Evolutionary conservation across 2,888 invertebrate species (phyloP).

Genomic region (Erannis defoliaria): DNA sequence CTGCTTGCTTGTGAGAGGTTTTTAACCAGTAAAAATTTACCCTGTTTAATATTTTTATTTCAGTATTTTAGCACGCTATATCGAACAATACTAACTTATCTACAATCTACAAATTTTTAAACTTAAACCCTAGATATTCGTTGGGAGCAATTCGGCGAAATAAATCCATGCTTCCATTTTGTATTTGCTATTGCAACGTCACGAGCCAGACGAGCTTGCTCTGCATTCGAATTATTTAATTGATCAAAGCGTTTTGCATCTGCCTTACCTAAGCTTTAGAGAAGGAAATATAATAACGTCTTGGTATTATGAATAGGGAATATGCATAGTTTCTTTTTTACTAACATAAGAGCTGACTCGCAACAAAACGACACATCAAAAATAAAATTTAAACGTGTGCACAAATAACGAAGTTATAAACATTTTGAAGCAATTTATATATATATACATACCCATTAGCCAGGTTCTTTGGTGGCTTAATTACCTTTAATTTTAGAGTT

Average conservation of each 20-base stretch:
- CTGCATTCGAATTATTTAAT: conserved; percentile 63
- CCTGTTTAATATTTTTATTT: too few species aligned
- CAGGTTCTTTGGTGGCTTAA: too few species aligned
- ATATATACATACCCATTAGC: too few species aligned
- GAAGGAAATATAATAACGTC: conserved; percentile 39
- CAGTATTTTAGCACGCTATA: background rate
- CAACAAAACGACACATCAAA: too few species aligned
- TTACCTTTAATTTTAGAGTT: background rate
- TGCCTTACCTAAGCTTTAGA: conserved; percentile 31
- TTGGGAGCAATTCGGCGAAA: conserved; percentile 63
- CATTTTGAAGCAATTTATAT: too few species aligned
- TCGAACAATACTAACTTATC: too few species aligned
- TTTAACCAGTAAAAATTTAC: too few species aligned
- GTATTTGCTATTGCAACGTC: conserved; percentile 61
- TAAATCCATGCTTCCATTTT: conserved; percentile 66
- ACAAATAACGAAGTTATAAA: too few species aligned
- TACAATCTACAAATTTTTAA: background rate
- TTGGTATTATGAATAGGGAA: conserved; percentile 34
- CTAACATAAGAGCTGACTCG: too few species aligned
- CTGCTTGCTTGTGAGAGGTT: too few species aligned
- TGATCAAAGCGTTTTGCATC: conserved; percentile 54
- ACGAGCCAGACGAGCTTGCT: conserved; percentile 54
- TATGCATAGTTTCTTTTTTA: too few species aligned
- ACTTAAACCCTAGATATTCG: conserved; percentile 38
- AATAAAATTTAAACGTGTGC: too few species aligned